phyloP scores from a whole-genome alignment of 2,113 vertebrate species.

The Cricetomys ansorgei region DNA sequence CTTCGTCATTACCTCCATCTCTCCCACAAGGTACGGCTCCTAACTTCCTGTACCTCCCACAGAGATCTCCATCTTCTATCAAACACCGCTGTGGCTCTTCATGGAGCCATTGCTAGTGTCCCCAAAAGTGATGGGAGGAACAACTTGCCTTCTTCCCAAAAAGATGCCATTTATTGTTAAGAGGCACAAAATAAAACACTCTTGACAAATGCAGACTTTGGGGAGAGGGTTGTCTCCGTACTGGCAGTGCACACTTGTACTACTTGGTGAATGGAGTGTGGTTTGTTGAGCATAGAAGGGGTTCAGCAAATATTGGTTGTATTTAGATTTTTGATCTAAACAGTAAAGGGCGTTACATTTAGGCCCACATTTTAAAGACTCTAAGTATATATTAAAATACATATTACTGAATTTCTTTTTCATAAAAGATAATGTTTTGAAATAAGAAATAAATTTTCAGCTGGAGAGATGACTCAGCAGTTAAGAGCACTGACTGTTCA shows the following conservation, averaged over 20 bases:
- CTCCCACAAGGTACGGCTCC: constrained; percentile 89
- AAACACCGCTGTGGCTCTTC: background rate
- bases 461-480: too few relatives aligned
- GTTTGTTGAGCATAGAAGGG: background rate
- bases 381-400: background rate
- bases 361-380: constrained; percentile 35
- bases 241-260: background rate
- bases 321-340: constrained; percentile 18
- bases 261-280: background rate
- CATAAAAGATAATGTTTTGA: constrained; percentile 45
- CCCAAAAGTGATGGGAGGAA: background rate
- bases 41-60: background rate
- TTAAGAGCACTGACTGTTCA: too few relatives aligned
- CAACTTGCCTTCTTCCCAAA: background rate
- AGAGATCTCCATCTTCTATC: background rate
- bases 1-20: constrained; percentile 92
- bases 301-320: background rate
- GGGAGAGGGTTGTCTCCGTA: background rate
- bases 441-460: constrained; percentile 3
- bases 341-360: background rate
- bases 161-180: constrained; percentile 35
- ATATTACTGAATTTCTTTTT: constrained; percentile 11
- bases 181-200: background rate
- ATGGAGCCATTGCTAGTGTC: background rate
- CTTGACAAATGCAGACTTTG: background rate